phyloP scores from a whole-genome alignment of 2,888 invertebrate species.

The Pammene aurita region DNA sequence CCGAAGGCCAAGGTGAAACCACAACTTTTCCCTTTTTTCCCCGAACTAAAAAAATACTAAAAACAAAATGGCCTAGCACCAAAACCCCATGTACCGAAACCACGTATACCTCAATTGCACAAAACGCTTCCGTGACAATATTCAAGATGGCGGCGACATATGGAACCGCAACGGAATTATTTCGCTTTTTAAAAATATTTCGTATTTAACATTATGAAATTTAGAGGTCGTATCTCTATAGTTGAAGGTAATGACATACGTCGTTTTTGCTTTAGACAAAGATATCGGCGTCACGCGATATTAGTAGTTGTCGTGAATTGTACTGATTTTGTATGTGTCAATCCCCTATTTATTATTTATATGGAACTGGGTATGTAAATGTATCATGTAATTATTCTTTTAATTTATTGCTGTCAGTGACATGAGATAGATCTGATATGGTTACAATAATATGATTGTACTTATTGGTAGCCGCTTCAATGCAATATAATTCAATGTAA shows the following conservation, averaged over 20 bases:
- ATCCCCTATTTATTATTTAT: not conserved
- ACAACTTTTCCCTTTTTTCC: too few species aligned
- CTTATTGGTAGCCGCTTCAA: too few species aligned
- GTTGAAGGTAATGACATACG: not conserved
- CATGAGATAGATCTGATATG: too few species aligned
- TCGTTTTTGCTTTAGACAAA: not conserved
- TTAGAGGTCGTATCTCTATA: not conserved
- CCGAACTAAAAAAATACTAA: not conserved
- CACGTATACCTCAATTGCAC: constrained; percentile 24
- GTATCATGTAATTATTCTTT: not conserved
- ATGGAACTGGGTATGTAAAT: not conserved
- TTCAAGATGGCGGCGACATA: constrained; percentile 54
- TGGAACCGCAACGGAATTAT: constrained; percentile 53
- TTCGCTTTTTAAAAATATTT: constrained; percentile 43
- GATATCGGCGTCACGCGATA: constrained; percentile 29
- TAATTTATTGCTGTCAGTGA: not conserved
- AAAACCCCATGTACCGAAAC: constrained; percentile 22
- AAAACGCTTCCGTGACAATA: constrained; percentile 38
- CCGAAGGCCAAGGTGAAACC: too few species aligned
- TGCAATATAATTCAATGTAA: too few species aligned
- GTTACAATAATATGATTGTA: too few species aligned
- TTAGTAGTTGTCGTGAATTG: constrained; percentile 8
- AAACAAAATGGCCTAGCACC: constrained; percentile 3
- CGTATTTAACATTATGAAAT: not conserved
- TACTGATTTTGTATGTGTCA: constrained; percentile 23